These are phyloP conservation scores for Agonopterix subpropinquella DNA, from an alignment of 2,888 invertebrate genomes.

Conservation along the genomic window DNA sequence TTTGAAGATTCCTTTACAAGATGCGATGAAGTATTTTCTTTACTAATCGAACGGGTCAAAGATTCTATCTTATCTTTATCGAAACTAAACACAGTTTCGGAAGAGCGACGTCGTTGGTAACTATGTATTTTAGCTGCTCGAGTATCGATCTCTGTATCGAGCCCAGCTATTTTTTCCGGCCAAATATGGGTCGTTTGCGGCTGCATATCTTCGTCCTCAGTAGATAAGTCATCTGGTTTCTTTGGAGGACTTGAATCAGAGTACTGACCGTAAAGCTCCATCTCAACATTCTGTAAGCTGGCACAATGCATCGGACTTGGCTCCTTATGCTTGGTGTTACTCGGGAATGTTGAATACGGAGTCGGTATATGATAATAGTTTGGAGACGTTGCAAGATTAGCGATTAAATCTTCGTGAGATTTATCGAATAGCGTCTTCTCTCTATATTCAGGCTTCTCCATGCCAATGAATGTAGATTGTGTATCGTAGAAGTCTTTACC, in stretches of 20 bases:
- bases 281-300: conserved; percentile 82
- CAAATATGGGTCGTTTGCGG: conserved; percentile 70
- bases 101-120: conserved; percentile 79
- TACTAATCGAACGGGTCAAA: conserved; percentile 74
- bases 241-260: conserved; percentile 52
- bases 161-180: conserved; percentile 71
- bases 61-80: conserved; percentile 86
- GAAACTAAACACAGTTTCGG: conserved; percentile 85
- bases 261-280: conserved; percentile 75
- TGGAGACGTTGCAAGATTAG: conserved; percentile 65
- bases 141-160: conserved; percentile 67
- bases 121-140: conserved; percentile 63
- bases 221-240: conserved; percentile 64
- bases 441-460: conserved; percentile 63
- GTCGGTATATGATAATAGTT: conserved; percentile 75
- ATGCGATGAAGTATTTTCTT: conserved; percentile 49
- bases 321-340: conserved; percentile 70
- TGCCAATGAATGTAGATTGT: conserved; percentile 56
- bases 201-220: conserved; percentile 71
- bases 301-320: conserved; percentile 79
- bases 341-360: conserved; percentile 78
- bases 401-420: conserved; percentile 77
- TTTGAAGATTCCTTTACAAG: conserved; percentile 69
- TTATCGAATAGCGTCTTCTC: conserved; percentile 72
- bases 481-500: conserved; percentile 78